Evolutionary conservation across 1,140 invertebrate genomes (phyloP).

Genomic region (Chironomus striatipennis): DNA sequence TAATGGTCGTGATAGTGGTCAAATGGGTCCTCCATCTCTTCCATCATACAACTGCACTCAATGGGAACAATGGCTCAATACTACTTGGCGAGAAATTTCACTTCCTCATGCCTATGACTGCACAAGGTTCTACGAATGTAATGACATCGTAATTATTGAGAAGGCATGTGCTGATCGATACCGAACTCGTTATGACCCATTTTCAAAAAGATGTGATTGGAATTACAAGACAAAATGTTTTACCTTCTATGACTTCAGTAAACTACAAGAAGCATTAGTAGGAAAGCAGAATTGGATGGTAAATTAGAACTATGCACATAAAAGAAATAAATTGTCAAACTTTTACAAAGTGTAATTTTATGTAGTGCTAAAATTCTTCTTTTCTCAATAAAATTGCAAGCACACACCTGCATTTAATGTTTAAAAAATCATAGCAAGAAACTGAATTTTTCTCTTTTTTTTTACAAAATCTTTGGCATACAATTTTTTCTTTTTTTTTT

Average conservation of each 20-base stretch:
- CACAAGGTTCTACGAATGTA: not conserved
- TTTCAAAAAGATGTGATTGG: not conserved
- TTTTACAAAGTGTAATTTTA: not conserved
- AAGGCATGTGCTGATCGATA: not conserved
- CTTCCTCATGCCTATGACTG: not conserved
- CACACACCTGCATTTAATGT: not conserved
- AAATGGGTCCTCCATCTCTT: too few relatives aligned
- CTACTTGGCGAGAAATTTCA: too few relatives aligned
- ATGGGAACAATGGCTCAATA: too few relatives aligned
- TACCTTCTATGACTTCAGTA: not conserved
- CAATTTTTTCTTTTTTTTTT: not conserved
- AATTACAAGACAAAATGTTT: not conserved
- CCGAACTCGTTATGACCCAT: not conserved
- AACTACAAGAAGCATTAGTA: not conserved
- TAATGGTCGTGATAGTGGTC: too few relatives aligned
- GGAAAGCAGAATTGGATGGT: too few relatives aligned
- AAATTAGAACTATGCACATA: not conserved
- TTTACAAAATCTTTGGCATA: not conserved
- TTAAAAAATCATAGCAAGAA: not conserved
- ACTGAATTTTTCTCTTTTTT: not conserved
- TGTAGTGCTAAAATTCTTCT: too few relatives aligned
- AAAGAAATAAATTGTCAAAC: not conserved
- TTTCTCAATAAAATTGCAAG: not conserved
- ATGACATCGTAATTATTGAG: not conserved
- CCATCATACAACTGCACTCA: too few relatives aligned